These are phyloP conservation scores for Mormyrus lacerda DNA, from an alignment of 2,113 vertebrate species.

Conservation along the genomic window DNA sequence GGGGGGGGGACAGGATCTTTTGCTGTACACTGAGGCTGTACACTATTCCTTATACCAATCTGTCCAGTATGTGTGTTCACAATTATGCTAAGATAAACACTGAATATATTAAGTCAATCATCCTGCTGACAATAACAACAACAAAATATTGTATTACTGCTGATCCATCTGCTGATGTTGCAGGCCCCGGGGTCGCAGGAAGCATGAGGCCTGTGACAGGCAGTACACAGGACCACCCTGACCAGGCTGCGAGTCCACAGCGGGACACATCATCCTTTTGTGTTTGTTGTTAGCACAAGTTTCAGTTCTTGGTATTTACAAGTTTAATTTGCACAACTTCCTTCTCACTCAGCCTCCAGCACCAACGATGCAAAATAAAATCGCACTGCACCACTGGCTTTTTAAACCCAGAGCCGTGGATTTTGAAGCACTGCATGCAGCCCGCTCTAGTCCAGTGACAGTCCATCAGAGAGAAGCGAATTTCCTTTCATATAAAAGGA, in stretches of 20 bases:
- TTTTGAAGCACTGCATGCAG: neutral
- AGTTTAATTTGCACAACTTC: neutral
- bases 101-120: neutral
- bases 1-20: neutral
- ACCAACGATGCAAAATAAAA: neutral
- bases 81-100: neutral
- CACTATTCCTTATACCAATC: neutral
- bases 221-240: neutral
- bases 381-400: neutral
- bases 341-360: neutral
- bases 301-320: slow-evolving; percentile 1
- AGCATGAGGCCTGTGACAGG: neutral
- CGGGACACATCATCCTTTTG: neutral
- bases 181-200: neutral
- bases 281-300: neutral
- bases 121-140: neutral
- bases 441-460: neutral
- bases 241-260: neutral
- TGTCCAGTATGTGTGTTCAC: neutral
- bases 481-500: neutral
- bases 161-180: neutral
- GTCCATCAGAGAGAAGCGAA: neutral
- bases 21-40: neutral
- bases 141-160: neutral
- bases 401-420: neutral